Evolutionary conservation across 1,140 invertebrate species (phyloP).

Genomic region (Hyles vespertilio): DNA sequence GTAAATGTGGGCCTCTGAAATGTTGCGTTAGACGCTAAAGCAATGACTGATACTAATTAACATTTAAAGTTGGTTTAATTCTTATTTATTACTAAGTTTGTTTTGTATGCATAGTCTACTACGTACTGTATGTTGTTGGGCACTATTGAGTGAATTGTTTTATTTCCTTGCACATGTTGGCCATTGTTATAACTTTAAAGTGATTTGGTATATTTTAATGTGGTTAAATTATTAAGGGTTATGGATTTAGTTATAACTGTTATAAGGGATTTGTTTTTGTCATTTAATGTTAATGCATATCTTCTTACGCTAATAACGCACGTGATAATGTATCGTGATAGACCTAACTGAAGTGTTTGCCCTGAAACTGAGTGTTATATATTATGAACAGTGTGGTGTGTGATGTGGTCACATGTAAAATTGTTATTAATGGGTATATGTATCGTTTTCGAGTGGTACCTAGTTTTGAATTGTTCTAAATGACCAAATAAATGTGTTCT

Average conservation of each 20-base stretch:
- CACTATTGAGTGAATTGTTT: conserved; percentile 62
- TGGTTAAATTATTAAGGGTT: conserved; percentile 63
- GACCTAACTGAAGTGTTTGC: conserved; percentile 36
- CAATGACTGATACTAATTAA: conserved; percentile 15
- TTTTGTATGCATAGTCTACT: conserved; percentile 17
- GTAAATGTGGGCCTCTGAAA: conserved; percentile 1
- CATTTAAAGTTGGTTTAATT: conserved; percentile 14
- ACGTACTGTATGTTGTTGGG: conserved; percentile 39
- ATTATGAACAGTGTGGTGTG: conserved; percentile 28
- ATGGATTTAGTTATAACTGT: conserved; percentile 55
- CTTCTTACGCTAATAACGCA: conserved; percentile 63
- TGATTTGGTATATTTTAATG: conserved; percentile 44
- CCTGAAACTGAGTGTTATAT: conserved; percentile 26
- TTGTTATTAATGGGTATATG: conserved; percentile 46
- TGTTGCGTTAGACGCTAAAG: not conserved
- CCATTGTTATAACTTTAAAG: conserved; percentile 47
- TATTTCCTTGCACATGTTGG: conserved; percentile 59
- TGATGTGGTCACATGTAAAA: conserved; percentile 17
- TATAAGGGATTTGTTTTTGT: conserved; percentile 46
- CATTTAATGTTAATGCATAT: conserved; percentile 63
- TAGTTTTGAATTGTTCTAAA: conserved; percentile 67
- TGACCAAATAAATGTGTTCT: conserved; percentile 77
- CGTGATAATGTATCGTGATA: conserved; percentile 68
- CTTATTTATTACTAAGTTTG: conserved; percentile 14
- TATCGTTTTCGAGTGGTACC: conserved; percentile 63